A percentile compares a stretch with the other conserved stretches of the same genome.
Conservation (phyloP, 2,888 invertebrate genomes). For the Abrostola triplasia region DNA sequence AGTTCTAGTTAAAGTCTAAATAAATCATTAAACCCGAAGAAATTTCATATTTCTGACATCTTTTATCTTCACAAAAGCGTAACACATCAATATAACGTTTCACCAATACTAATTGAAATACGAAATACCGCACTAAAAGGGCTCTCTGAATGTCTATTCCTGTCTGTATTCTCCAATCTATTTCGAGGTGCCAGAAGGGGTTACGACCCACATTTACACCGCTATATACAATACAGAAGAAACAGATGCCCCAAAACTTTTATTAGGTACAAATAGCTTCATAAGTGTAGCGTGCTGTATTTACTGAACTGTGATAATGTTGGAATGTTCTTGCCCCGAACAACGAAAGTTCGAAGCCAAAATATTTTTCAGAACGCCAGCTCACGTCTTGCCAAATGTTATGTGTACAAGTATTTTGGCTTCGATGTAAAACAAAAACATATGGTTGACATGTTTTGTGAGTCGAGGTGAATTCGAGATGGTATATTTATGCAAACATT, state of each 20-base stretch:
- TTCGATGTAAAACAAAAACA: constrained; percentile 31
- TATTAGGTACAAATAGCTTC: constrained; percentile 72
- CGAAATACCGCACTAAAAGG: constrained; percentile 20
- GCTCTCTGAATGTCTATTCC: constrained; percentile 40
- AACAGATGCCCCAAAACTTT: constrained; percentile 74
- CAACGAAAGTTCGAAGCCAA: constrained; percentile 22
- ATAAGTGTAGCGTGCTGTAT: constrained; percentile 45
- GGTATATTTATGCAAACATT: too few species aligned
- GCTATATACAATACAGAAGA: constrained; percentile 57
- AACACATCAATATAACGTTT: constrained; percentile 2
- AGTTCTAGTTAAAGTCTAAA: too few species aligned
- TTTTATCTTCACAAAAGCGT: too few species aligned
- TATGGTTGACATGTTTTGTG: constrained; percentile 27
- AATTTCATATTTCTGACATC: too few species aligned
- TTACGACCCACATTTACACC: constrained; percentile 61
- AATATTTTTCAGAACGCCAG: constrained; percentile 23
- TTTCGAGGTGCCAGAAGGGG: constrained; percentile 61
- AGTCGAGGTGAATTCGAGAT: not conserved
- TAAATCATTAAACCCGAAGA: too few species aligned
- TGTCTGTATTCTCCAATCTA: constrained; percentile 49
- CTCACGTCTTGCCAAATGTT: constrained; percentile 36
- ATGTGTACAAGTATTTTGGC: constrained; percentile 25
- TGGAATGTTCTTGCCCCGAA: constrained; percentile 32
- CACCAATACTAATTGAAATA: constrained; percentile 17
- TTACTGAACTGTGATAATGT: constrained; percentile 50